These are phyloP conservation scores for Cyphomyrus plagiostoma DNA, from an alignment of 2,113 vertebrate species.

Conservation along the genomic window DNA sequence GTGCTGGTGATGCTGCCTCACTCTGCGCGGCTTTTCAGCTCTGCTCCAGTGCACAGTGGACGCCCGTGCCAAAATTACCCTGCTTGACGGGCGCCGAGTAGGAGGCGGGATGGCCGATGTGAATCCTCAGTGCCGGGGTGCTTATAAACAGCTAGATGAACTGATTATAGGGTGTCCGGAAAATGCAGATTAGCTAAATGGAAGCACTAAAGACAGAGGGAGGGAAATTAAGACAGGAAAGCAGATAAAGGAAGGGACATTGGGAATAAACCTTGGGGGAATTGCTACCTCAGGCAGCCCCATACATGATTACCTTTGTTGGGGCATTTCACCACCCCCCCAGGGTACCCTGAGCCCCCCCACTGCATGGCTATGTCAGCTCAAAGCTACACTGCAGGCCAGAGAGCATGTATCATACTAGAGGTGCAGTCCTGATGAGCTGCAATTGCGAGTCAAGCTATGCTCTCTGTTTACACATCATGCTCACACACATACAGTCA, in stretches of 20 bases:
- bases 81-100: slow-evolving; percentile 41
- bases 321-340: neutral
- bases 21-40: slow-evolving; percentile 44
- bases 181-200: slow-evolving; percentile 41
- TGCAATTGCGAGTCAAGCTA: neutral
- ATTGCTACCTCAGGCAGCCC: neutral
- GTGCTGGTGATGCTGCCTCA: slow-evolving; percentile 50
- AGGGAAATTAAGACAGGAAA: slow-evolving; percentile 22
- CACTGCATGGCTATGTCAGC: neutral
- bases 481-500: neutral
- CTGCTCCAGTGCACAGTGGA: slow-evolving; percentile 41
- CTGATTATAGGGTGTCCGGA: slow-evolving; percentile 46
- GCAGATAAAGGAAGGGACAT: slow-evolving; percentile 11
- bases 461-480: neutral
- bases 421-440: neutral
- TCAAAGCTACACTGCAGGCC: neutral
- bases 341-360: neutral
- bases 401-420: neutral
- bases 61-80: slow-evolving; percentile 20
- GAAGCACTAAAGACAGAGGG: slow-evolving; percentile 22
- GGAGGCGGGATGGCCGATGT: slow-evolving; percentile 20
- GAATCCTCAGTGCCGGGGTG: slow-evolving; percentile 32
- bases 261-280: neutral
- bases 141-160: slow-evolving; percentile 47
- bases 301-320: neutral